Conservation (phyloP, 2,888 invertebrate species). For the Mongoloraphidia duomilia region DNA sequence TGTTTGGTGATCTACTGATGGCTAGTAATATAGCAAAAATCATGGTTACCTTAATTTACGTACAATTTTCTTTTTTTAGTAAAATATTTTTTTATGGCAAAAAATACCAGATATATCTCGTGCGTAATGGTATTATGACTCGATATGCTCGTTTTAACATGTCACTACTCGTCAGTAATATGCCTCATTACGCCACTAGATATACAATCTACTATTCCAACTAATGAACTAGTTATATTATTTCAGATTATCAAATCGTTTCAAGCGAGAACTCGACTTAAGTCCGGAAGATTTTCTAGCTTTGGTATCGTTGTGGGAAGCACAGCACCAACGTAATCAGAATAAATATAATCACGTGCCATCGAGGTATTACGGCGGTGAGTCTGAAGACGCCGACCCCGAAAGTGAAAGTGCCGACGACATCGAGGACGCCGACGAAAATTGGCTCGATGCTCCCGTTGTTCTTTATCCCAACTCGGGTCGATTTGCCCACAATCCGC, state of each 20-base stretch:
- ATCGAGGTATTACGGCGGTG: slow-evolving; percentile 32
- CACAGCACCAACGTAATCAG: slow-evolving; percentile 31
- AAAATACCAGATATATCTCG: too few species aligned
- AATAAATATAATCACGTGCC: slow-evolving; percentile 29
- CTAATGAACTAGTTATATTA: too few species aligned
- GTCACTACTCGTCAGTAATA: too few species aligned
- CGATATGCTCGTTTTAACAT: too few species aligned
- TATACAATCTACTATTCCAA: too few species aligned
- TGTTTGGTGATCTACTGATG: too few species aligned
- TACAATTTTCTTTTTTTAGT: too few species aligned
- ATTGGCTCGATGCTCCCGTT: slow-evolving; percentile 44
- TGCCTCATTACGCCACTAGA: too few species aligned
- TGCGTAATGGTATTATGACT: too few species aligned
- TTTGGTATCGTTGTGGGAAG: slow-evolving; percentile 44
- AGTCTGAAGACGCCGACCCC: slow-evolving; percentile 32
- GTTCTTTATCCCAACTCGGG: slow-evolving; percentile 34
- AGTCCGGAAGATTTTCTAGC: slow-evolving; percentile 46
- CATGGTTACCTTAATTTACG: too few species aligned
- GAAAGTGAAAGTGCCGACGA: slow-evolving; percentile 28
- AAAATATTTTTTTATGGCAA: too few species aligned
- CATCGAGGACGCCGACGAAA: slow-evolving; percentile 36
- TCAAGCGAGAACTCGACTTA: slow-evolving; percentile 44
- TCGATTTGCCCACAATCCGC: slow-evolving; percentile 15
- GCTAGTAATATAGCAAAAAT: too few species aligned
- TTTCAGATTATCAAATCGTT: slow-evolving; percentile 27